Evolutionary conservation across 2,797 vertebrate genomes (phyloP).

Genomic region (Enoplosus armatus): DNA sequence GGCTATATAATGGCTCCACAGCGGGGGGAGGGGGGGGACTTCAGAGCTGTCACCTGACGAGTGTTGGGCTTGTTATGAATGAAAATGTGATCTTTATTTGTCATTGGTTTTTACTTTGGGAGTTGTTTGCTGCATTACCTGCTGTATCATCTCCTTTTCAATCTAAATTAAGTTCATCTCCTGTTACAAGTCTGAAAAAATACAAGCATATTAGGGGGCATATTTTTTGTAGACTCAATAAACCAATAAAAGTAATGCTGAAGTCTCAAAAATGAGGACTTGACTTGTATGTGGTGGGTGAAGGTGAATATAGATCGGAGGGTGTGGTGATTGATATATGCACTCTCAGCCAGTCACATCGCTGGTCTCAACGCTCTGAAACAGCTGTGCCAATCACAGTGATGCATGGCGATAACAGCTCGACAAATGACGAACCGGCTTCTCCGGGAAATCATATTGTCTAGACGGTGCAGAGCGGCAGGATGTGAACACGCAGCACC

Average conservation of each 20-base stretch:
- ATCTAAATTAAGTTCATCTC: neutral
- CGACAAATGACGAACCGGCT: too few relatives aligned
- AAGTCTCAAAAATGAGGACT: too few relatives aligned
- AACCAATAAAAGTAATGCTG: neutral
- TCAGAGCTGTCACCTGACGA: constrained; percentile 7
- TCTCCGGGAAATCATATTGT: too few relatives aligned
- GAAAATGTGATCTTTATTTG: neutral
- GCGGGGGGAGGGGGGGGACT: neutral
- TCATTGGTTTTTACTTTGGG: neutral
- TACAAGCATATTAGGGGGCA: neutral
- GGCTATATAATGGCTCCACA: neutral
- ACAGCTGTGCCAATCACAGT: neutral
- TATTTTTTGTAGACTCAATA: neutral
- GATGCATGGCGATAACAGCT: neutral
- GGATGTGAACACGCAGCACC: too few relatives aligned
- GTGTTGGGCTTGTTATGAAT: neutral
- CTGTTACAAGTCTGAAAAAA: neutral
- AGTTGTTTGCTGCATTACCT: too few relatives aligned
- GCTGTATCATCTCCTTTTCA: neutral
- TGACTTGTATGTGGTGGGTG: too few relatives aligned
- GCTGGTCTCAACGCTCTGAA: neutral
- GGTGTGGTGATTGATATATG: neutral
- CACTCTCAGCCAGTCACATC: neutral
- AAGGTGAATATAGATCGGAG: neutral
- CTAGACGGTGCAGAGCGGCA: too few relatives aligned